Evolutionary conservation across 2,113 vertebrate genomes (phyloP).

Genomic region (Rhombomys opimus): DNA sequence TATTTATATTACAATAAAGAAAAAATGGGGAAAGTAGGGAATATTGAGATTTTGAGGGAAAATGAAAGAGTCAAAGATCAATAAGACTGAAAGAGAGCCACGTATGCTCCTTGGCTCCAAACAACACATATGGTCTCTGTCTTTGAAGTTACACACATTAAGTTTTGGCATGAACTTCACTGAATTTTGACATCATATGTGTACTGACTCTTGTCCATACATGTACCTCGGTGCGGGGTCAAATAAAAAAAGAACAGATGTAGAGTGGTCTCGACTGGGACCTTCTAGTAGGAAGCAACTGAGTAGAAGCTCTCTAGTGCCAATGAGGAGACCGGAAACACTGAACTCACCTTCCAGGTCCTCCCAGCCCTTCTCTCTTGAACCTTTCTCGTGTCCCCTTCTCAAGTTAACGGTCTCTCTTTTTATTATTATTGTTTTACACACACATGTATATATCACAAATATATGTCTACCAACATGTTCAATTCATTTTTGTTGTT

Average conservation of each 20-base stretch:
- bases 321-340: not conserved
- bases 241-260: not conserved
- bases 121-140: fast-evolving
- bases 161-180: not conserved
- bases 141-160: not conserved
- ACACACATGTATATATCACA: not conserved
- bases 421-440: not conserved
- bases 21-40: not conserved
- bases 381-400: not conserved
- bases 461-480: not conserved
- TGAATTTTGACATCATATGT: not conserved
- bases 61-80: not conserved
- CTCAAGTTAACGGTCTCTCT: not conserved
- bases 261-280: not conserved
- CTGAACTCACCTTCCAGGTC: not conserved
- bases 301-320: not conserved
- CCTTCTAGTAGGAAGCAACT: not conserved
- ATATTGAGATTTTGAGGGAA: not conserved
- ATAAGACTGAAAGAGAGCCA: not conserved
- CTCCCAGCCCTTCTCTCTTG: not conserved
- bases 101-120: not conserved
- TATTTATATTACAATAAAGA: not conserved
- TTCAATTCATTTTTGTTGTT: not conserved
- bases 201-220: not conserved
- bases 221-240: not conserved